Base-by-base conservation (phyloP, 2,113 vertebrate genomes). In the Cheirogaleus medius region DNA sequence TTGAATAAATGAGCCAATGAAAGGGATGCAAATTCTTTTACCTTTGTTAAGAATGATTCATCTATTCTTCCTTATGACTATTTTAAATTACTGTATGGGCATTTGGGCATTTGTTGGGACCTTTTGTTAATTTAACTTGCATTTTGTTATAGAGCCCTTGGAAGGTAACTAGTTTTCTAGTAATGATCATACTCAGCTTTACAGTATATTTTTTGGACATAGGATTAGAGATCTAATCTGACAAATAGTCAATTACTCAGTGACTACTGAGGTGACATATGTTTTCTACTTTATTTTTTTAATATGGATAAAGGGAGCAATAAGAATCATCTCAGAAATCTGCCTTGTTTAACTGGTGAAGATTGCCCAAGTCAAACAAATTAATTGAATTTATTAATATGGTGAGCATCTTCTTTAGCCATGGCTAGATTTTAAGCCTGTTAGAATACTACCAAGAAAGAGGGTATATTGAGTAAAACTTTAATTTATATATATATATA, bases 1-100 rank as follows among this genome's bases (percentile, higher is more conserved):
- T 98, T 97, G 97, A 97, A 98, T 98, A 98, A 98, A 92, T 97
- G 60, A 52, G 95, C 87, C 95, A 98, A 98, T 98, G 97, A 97
- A 91, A 97, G 60, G 92, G 83, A 92, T 93, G 74, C 88, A 98
- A 88, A 94, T 95, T 91, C 10, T 86, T 97, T 98, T 96, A 97
- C 95, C 95, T 98, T 98, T 83, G 32, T 96, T 84, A 98, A 94
- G 97, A 98, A 98, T 97, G 87, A 96, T 96, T 97, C 64, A 97
- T 92, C 80, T 97, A 3, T 69, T 82, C 56, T 73, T 92, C 71
- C 37, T 89, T 60, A 54, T 39, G 37, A 74, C 12, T 34, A 9
- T 8, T 74, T 93, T 95, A 84, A 83, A 84, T 86, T 71, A 21
- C 23, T 90, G 11, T 49, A 63, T 77, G 15, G 58, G 23, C 39